Evolutionary conservation across 1,140 invertebrate genomes (phyloP), one percentile per base, ranked within the genome.

Genomic region (Notospermus geniculatus): DNA sequence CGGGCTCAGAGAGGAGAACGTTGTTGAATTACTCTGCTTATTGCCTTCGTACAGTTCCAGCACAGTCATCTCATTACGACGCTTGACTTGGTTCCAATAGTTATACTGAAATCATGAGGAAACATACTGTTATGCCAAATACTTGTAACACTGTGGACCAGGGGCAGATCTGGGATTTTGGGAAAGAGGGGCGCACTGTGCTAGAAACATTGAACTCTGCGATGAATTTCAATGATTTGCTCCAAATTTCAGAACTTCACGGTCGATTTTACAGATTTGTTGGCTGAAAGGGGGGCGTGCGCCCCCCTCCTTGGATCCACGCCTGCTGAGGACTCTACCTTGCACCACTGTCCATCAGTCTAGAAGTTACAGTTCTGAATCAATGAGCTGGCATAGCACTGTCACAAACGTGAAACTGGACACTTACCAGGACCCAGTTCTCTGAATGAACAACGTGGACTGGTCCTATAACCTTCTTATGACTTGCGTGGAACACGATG

Each of bases 21-120:
- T 88, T 81, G 73, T 91, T 52, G 88, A 89, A 75, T 96, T 95
- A 50, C 86, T 88, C 78, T 96, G 93, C 36, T 84, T 83, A 72
- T 90, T 89, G 25, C 96, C 96, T 82, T 98, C 96, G 75, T 95
- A 98, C 52, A 99, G 81, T 83, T 99, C 97, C 68, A 98, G 84
- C 4, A 94, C 89, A 4, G 89, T 89, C 23, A 98, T 86, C 84
- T 99, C 97, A 43, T 88, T 89, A 59, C 97, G 86, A 46, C 95
- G 86, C 70, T 88, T 89, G 79, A 97, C 96, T 65, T 97, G 92
- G 82, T 92, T 98, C 78, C 90, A 96, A 77, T 92, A 97, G 55
- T 91, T 87, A 81, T 98, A 98, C 54, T 86, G 70, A 50, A 78
- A 78, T 45, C 43, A 61, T n/a, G 68, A 69, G 25, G 55, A 43